Percentiles rank a stretch among this genome's conserved stretches.
Conservation (phyloP, 2,888 invertebrate genomes). For the Choristoneura rosaceana region DNA sequence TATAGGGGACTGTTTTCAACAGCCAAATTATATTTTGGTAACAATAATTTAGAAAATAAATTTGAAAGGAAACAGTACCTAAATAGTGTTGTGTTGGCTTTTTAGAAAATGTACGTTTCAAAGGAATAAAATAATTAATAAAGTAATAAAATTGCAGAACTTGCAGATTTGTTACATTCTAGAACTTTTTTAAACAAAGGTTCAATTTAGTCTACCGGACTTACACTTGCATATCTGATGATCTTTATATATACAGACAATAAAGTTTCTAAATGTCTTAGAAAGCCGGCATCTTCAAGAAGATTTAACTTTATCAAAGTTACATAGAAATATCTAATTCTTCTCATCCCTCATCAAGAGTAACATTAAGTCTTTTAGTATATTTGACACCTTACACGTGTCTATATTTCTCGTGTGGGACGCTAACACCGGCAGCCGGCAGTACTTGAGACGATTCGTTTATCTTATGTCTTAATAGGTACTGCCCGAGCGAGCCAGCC, state of each 20-base stretch:
- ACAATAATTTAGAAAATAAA: too few species aligned
- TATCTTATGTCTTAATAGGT: conserved; percentile 23
- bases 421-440: conserved; percentile 11
- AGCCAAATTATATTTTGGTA: too few species aligned
- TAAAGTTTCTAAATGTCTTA: neutral
- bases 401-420: conserved; percentile 22
- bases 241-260: neutral
- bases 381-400: conserved; percentile 20
- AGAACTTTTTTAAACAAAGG: too few species aligned
- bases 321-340: neutral
- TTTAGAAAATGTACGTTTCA: too few species aligned
- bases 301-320: neutral
- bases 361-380: neutral
- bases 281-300: neutral
- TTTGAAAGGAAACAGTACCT: too few species aligned
- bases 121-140: too few species aligned
- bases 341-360: neutral
- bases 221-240: too few species aligned
- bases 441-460: conserved; percentile 5
- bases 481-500: conserved; percentile 18
- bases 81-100: too few species aligned
- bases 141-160: too few species aligned
- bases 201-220: too few species aligned
- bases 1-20: too few species aligned
- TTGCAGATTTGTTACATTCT: too few species aligned